Base-by-base conservation (phyloP, 2,888 invertebrate species). In the Cosmia trapezina region DNA sequence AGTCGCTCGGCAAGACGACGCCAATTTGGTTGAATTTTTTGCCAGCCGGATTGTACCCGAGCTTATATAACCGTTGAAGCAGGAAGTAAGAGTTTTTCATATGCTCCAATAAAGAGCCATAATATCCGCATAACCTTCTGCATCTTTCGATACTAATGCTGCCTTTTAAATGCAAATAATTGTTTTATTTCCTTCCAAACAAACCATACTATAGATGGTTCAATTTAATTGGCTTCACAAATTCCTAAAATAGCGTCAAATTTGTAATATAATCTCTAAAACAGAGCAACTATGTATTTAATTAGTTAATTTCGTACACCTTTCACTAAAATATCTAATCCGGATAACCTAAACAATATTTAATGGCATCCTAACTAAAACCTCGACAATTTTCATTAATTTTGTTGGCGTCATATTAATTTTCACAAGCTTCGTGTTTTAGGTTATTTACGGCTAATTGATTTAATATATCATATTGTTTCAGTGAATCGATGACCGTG, bases 401-500 rank as follows among this genome's bases (percentile, higher is more conserved):
- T 78, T 76, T 71, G 76, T 76, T 69, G 60, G 56, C 53, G 63
- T 75, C 76, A 66, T 79, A 83, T 79, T 76, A 75, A 83, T 82
- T 78, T 79, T 66, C 75, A 76, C 73, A 54, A 61, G 56, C 63
- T 37, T 56, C 72, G 72, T 78, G 74, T 87, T 87, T 85, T 84
- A 86, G 78, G 70, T 83, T 76, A 84, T 78, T 83, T 81, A 64
- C 75, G 83, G 82, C 49, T 83, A 86, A 87, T 87, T 90, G 78
- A 86, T 87, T 67, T 85, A 76, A 87, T 85, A 84, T 83, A 87
- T 87, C 80, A 86, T 80, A 79, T 91, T 93, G 92, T 96, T 96
- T 86, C 94, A 97, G 97, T 87, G 97, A 97, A 93, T 96, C 97
- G 82, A 94, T 97, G 93, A 96, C 97, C 69, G 95, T 96, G 73